Percentiles rank a stretch among this genome's conserved stretches.
These are phyloP conservation scores for Lota lota DNA, from an alignment of 2,113 vertebrate genomes.

Conservation along the genomic window DNA sequence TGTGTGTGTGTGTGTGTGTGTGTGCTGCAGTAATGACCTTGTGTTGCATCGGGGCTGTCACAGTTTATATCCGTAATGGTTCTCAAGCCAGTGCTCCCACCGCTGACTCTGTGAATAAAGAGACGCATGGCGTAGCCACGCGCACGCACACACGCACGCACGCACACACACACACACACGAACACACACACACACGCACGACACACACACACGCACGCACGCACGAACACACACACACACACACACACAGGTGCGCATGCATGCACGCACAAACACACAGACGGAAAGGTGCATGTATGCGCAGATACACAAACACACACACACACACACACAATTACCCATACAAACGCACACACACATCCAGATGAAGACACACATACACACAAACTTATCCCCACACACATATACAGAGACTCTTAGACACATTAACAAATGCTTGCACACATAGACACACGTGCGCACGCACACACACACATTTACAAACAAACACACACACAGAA, in stretches of 20 bases:
- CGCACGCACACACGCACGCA: neutral
- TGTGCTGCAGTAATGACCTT: constrained; percentile 56
- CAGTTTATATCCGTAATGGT: constrained; percentile 71
- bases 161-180: neutral
- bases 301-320: too few relatives aligned
- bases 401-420: neutral
- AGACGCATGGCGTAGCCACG: constrained; percentile 40
- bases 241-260: neutral
- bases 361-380: too few relatives aligned
- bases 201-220: neutral
- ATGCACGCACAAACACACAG: too few relatives aligned
- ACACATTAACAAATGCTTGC: neutral
- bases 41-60: constrained; percentile 66
- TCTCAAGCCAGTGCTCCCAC: constrained; percentile 62
- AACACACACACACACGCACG: constrained; percentile 1
- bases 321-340: too few relatives aligned
- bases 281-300: too few relatives aligned
- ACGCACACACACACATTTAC: too few relatives aligned
- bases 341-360: too few relatives aligned
- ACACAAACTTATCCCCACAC: neutral
- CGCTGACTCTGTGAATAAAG: constrained; percentile 28
- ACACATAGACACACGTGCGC: too few relatives aligned
- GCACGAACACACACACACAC: neutral
- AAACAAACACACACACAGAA: neutral
- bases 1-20: too few relatives aligned